These are phyloP conservation scores for Cisticola juncidis DNA, from an alignment of 2,113 vertebrate species.

Conservation along the genomic window DNA sequence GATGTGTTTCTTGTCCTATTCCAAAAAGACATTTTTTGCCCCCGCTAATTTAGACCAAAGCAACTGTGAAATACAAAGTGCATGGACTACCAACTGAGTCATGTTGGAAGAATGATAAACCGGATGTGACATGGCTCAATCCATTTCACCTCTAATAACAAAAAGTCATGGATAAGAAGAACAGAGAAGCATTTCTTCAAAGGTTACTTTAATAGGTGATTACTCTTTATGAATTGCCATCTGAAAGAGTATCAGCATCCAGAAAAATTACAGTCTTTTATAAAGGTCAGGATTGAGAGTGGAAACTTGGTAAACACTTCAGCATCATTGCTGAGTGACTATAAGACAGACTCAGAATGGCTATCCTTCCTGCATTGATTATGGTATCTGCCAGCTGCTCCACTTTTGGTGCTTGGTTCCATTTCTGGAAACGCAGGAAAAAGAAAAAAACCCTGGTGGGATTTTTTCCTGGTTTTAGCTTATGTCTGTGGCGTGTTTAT, in stretches of 20 bases:
- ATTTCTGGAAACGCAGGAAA: not conserved
- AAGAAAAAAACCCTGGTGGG: not conserved
- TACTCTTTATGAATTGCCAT: slow-evolving; percentile 19
- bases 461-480: not conserved
- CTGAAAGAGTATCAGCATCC: not conserved
- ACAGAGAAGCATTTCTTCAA: slow-evolving; percentile 27
- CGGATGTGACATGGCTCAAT: slow-evolving; percentile 17
- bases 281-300: not conserved
- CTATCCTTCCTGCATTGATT: not conserved
- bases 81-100: not conserved
- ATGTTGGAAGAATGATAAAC: not conserved
- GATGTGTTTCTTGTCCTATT: not conserved
- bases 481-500: not conserved
- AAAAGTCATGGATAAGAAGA: not conserved
- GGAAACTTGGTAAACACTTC: not conserved
- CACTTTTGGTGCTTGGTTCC: not conserved
- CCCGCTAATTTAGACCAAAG: not conserved
- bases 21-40: not conserved
- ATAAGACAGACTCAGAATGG: not conserved
- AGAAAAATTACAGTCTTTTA: not conserved
- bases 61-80: not conserved
- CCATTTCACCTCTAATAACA: slow-evolving; percentile 17
- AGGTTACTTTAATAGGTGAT: slow-evolving; percentile 2
- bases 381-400: not conserved
- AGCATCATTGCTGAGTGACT: not conserved